Conservation (phyloP, 1,140 invertebrate genomes). For the Nephila pilipes region DNA sequence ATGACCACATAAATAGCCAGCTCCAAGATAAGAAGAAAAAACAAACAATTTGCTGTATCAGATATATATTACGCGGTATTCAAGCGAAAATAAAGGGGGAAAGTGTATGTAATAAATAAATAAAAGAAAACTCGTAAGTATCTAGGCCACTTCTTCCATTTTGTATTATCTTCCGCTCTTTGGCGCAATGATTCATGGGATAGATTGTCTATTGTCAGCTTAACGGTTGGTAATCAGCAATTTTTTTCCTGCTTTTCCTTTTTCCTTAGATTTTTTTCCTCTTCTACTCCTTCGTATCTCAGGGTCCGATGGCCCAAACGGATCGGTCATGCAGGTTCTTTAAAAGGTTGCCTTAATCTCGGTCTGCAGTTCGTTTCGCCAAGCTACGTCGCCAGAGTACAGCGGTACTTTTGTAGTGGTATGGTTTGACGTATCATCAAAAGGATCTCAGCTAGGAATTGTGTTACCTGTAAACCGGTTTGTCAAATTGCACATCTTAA, state of each 20-base stretch:
- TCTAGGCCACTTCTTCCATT: conserved; percentile 60
- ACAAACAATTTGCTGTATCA: conserved; percentile 74
- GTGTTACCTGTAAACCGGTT: too few relatives aligned
- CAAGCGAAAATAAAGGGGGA: conserved; percentile 60
- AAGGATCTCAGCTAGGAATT: too few relatives aligned
- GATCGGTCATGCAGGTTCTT: conserved; percentile 47
- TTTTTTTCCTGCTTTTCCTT: conserved; percentile 60
- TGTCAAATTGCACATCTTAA: too few relatives aligned
- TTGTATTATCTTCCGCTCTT: conserved; percentile 75
- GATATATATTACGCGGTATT: conserved; percentile 61
- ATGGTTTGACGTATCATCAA: too few relatives aligned
- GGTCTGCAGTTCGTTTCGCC: not conserved
- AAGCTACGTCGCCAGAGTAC: not conserved
- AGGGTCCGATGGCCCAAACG: conserved; percentile 54
- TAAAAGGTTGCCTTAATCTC: conserved; percentile 12
- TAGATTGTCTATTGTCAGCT: conserved; percentile 76
- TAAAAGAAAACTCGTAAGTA: conserved; percentile 28
- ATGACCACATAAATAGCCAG: not conserved
- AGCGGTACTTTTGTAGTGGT: not conserved
- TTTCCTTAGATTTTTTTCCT: conserved; percentile 31
- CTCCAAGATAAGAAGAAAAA: conserved; percentile 22
- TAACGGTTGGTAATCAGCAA: conserved; percentile 76
- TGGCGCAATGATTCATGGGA: conserved; percentile 76
- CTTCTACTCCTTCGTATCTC: conserved; percentile 41
- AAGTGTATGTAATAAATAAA: conserved; percentile 59